phyloP scores from a whole-genome alignment of 2,113 vertebrate genomes.

The Oxygymnocypris stewartii region DNA sequence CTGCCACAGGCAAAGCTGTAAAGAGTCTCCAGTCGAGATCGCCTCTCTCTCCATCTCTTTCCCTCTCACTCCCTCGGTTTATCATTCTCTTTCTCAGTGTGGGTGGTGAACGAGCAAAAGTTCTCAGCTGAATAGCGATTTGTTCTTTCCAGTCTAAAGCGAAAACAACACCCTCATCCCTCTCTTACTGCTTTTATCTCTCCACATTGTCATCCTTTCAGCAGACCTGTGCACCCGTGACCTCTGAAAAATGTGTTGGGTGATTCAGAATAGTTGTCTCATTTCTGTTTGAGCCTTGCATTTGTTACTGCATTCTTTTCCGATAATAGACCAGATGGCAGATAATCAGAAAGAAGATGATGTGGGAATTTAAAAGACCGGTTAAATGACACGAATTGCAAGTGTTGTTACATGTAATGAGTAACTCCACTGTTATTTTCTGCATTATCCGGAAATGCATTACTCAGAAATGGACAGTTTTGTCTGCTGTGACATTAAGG shows the following conservation, averaged over 20 bases:
- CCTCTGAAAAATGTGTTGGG: conserved; percentile 2
- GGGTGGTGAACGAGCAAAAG: conserved; percentile 54
- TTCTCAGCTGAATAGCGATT: conserved; percentile 56
- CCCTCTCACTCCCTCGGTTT: conserved; percentile 1
- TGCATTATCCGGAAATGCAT: conserved; percentile 5
- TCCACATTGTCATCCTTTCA: conserved; percentile 16
- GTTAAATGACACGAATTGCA: background rate
- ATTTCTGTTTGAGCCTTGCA: background rate
- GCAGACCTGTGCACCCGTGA: background rate
- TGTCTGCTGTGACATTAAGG: background rate
- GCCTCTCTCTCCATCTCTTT: conserved; percentile 14
- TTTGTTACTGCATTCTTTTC: conserved; percentile 1
- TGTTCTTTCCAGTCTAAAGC: conserved; percentile 43
- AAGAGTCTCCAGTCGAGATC: conserved; percentile 12
- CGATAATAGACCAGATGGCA: background rate
- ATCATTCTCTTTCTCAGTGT: conserved; percentile 45
- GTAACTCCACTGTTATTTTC: background rate
- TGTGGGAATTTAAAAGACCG: background rate
- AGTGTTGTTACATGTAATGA: background rate
- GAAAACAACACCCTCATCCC: conserved; percentile 35
- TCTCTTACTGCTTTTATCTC: conserved; percentile 24
- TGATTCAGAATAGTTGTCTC: conserved; percentile 10
- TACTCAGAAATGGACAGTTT: background rate
- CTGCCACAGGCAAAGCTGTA: conserved; percentile 27
- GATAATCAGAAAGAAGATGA: background rate